phyloP scores from a whole-genome alignment of 2,113 vertebrate species.

The Podiceps cristatus region DNA sequence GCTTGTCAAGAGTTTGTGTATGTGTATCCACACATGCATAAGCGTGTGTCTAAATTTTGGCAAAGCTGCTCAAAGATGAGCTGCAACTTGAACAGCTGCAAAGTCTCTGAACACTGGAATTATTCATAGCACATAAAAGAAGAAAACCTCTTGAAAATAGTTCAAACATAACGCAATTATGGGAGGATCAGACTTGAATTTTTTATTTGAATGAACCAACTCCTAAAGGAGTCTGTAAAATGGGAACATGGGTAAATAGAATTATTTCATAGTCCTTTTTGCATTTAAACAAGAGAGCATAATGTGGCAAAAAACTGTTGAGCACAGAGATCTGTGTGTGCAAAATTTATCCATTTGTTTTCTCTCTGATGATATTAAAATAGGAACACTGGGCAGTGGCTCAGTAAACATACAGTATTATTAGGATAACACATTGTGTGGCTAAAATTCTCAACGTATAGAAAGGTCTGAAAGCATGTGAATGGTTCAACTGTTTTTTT shows the following conservation, averaged over 20 bases:
- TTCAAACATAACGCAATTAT: constrained; percentile 5
- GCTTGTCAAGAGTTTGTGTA: neutral
- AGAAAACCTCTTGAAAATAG: constrained; percentile 35
- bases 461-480: neutral
- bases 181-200: neutral
- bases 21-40: neutral
- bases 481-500: neutral
- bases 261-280: neutral
- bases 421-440: neutral
- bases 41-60: neutral
- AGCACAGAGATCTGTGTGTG: neutral
- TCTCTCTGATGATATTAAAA: neutral
- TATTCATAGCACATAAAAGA: constrained; percentile 49
- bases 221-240: constrained; percentile 36
- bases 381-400: neutral
- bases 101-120: constrained; percentile 35
- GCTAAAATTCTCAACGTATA: neutral
- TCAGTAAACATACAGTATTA: neutral
- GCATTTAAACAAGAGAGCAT: neutral
- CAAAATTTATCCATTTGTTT: neutral
- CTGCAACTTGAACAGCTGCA: constrained; percentile 45
- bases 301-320: neutral
- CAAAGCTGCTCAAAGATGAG: neutral
- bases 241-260: neutral
- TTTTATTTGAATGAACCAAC: constrained; percentile 3